Evolutionary conservation across 2,888 invertebrate genomes (phyloP), one percentile per base, ranked within the genome.

Genomic region (Pristionchus exspectatus): DNA sequence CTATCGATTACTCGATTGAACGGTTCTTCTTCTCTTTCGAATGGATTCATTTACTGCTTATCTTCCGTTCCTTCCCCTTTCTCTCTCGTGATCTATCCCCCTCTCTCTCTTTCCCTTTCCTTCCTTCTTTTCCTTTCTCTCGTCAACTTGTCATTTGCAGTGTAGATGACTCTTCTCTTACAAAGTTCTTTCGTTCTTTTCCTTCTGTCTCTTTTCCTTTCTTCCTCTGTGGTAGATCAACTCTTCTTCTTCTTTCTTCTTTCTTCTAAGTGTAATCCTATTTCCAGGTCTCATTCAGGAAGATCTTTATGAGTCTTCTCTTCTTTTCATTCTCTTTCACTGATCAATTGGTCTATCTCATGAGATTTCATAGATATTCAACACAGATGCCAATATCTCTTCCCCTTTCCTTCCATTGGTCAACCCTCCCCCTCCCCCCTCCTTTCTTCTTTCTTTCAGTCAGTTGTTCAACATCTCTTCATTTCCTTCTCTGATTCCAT

Each of bases 1-100:
- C 74, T 74, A 74, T 74, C 74, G 74, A 74, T 74, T 74, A 74
- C 74, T 74, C 38, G 30, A 69, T 69, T 69, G 69, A 69, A 30
- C 30, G 69, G n/a, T 14, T 30, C 24, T 14, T 30, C 24, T 69
- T 24, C 66, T n/a, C n/a, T 69, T 24, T 69, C 30, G 7, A 69
- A 69, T 30, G n/a, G 30, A 69, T 69, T 30, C 69, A 30, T 69
- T 74, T 38, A 30, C 38, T 38, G 27, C 14, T 74, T 69, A n/a
- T 27, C 30, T 69, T 69, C 69, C 33, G 38, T 38, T 74, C 44
- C 12, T 50, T 50, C 44, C 44, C 44, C 12, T 50, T 12, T 50
- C 44, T 50, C 66, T 27, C 27, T 33, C n/a, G 7, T 18, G 74
- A 74, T 33, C 38, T 14, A 18, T 18, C 74, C 38, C 21, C 72